Conservation (phyloP, 1,140 invertebrate species). For the Drosophila fuyamai region DNA sequence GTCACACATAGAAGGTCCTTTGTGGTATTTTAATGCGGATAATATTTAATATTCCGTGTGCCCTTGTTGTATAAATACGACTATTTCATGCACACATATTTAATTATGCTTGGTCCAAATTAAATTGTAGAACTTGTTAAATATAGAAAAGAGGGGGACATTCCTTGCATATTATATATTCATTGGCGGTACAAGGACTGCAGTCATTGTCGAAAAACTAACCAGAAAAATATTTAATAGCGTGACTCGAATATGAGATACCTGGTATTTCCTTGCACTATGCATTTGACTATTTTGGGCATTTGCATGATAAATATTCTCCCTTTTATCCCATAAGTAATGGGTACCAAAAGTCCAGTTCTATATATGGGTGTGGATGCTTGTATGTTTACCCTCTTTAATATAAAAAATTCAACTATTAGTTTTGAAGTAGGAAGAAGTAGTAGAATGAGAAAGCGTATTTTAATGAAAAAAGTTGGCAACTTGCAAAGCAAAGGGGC, state of each 20-base stretch:
- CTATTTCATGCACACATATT: constrained; percentile 11
- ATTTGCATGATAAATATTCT: neutral
- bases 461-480: constrained; percentile 45
- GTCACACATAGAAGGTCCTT: neutral
- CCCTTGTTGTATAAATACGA: no score
- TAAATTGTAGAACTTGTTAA: constrained; percentile 7
- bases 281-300: rapidly evolving
- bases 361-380: constrained; percentile 1
- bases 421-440: constrained; percentile 28
- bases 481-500: constrained; percentile 9
- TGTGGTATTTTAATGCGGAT: neutral
- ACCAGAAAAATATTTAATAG: constrained; percentile 2
- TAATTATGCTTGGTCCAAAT: constrained; percentile 14
- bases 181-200: constrained; percentile 3
- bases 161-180: constrained; percentile 16
- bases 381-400: constrained; percentile 33
- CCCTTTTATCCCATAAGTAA: neutral
- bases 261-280: neutral
- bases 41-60: neutral
- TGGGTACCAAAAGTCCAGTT: constrained; percentile 22
- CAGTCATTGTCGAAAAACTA: constrained; percentile 3
- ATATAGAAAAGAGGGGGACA: constrained; percentile 11
- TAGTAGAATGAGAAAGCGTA: constrained; percentile 10
- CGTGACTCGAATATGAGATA: neutral
- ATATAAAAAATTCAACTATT: constrained; percentile 47